Conservation (phyloP, 2,797 vertebrate species). For the Sebastes iracundus region DNA sequence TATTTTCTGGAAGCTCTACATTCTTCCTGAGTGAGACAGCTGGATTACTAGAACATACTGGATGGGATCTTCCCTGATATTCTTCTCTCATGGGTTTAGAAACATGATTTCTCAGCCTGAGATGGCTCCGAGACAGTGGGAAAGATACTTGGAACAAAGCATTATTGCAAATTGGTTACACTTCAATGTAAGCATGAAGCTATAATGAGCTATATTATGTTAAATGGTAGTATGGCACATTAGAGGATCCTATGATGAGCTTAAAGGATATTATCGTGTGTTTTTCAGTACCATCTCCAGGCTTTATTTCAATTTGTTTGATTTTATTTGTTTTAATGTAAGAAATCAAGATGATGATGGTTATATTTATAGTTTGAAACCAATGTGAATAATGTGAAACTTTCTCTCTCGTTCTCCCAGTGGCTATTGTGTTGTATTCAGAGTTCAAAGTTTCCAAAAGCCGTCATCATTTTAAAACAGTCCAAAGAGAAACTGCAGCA, state of each 20-base stretch:
- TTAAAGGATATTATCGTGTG: constrained; percentile 19
- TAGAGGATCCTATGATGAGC: constrained; percentile 27
- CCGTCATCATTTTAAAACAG: neutral
- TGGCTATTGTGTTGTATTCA: neutral
- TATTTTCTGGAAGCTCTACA: constrained; percentile 20
- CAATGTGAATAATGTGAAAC: neutral
- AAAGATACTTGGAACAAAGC: constrained; percentile 11
- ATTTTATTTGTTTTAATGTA: constrained; percentile 9
- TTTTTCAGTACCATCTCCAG: neutral
- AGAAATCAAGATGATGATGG: neutral
- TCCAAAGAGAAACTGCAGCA: neutral
- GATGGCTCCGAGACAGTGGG: constrained; percentile 8
- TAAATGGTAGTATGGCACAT: constrained; percentile 28
- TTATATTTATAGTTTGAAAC: neutral
- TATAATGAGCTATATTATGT: constrained; percentile 39
- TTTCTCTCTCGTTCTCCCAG: neutral
- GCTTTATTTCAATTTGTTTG: neutral
- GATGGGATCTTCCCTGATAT: neutral
- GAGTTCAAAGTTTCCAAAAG: neutral
- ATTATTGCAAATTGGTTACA: constrained; percentile 45
- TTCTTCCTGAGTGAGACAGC: constrained; percentile 27
- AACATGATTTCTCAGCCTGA: constrained; percentile 16
- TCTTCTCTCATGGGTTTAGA: constrained; percentile 20
- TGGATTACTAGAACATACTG: constrained; percentile 57
- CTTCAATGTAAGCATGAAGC: constrained; percentile 36